Base-by-base conservation (phyloP, 2,888 invertebrate genomes). In the Zele albiditarsus region DNA sequence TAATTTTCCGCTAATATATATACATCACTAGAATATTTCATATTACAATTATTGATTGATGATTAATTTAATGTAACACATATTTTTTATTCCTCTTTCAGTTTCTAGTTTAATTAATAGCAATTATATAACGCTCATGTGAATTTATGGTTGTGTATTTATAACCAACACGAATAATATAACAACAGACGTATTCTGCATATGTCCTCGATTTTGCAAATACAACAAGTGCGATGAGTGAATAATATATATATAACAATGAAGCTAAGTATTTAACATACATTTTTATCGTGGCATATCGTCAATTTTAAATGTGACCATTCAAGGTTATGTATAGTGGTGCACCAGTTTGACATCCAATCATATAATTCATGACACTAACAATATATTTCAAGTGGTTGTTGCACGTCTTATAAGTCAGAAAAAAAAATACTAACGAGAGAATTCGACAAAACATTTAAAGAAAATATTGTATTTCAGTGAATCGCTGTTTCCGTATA, bases 121-220 rank as follows among this genome's bases (percentile, higher is more conserved):
- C 23, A 0, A 38, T 63, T 63, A 63, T 63, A n/a, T 38, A 38
- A 63, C 3, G 20, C 16, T 25, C 33, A 20, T 16, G n/a, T 62
- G 31, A 28, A 62, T 28, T 62, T 16, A 8, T 31, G 14, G 2
- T 16, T 31, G n/a, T 63, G 38, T 8, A 38, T 38, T 12, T 6
- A 38, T 12, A 38, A 33, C 8, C 10, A n/a, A 4, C 16, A 63
- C 63, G 20, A 33, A 10, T 63, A 38, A n/a, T 20, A 63, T 63
- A 33, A 63, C 20, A 33, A 33, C 38, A 27, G 63, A 10, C 33
- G 20, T 20, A 63, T n/a, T 63, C 38, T 63, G 20, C 63, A 63
- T 63, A 63, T 63, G 63, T 38, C 63, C 63, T 63, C 63, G 63
- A 33, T 63, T 63, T 63, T 33, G 63, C 38, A 20, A 63, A 33